These are phyloP conservation scores for Cosmia trapezina DNA, from an alignment of 2,888 invertebrate species.

Conservation along the genomic window DNA sequence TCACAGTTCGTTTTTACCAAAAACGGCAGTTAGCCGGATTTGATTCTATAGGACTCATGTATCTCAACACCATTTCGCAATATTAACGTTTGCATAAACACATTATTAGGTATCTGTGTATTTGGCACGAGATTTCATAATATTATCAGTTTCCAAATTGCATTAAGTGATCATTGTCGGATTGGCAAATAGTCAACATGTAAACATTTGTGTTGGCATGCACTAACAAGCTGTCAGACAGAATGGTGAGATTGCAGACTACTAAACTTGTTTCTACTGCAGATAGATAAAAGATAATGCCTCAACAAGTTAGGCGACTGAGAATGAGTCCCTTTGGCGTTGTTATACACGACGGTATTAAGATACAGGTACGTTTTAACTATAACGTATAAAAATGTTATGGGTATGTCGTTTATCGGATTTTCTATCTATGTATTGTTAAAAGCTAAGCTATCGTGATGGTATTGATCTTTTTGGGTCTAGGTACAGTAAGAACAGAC, in stretches of 20 bases:
- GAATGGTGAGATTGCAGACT: too few relatives aligned
- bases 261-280: background rate
- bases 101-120: background rate
- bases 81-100: conserved; percentile 33
- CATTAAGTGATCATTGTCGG: conserved; percentile 35
- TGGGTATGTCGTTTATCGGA: background rate
- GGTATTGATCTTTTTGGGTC: background rate
- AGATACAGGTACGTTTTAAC: conserved; percentile 7
- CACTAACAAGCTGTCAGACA: background rate
- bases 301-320: conserved; percentile 19
- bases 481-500: background rate
- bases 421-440: background rate
- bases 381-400: background rate
- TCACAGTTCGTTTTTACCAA: too few relatives aligned
- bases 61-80: conserved; percentile 8
- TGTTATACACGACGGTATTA: conserved; percentile 27
- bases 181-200: conserved; percentile 36
- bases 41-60: too few relatives aligned
- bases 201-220: conserved; percentile 20
- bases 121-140: conserved; percentile 30
- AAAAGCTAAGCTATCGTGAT: background rate
- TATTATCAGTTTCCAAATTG: conserved; percentile 34
- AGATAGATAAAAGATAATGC: conserved; percentile 28
- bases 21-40: too few relatives aligned
- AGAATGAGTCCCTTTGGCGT: conserved; percentile 45